Base-by-base conservation (phyloP, 2,113 vertebrate genomes). In the Coptodon rendalli region DNA sequence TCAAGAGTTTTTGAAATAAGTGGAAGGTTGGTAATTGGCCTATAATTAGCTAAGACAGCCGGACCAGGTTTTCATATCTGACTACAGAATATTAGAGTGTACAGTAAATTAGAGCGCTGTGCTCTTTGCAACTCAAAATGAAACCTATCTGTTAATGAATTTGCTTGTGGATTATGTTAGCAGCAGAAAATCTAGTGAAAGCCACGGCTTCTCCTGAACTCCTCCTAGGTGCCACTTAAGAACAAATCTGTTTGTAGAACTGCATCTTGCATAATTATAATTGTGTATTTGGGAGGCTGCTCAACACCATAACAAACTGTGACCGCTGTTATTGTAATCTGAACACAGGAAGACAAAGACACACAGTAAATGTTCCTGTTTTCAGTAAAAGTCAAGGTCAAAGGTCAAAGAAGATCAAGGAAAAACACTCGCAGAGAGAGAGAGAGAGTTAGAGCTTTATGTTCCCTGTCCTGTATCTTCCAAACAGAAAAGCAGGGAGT, bases 401-500 rank as follows among this genome's bases (percentile, higher is more conserved):
- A 83, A 87, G 87, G 90, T 93, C 82, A 88, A 43, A 76, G 19
- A 63, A 71, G 87, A 80, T 48, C 31, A 59, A 82, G 31, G 71
- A 82, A 71, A 86, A 84, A 56, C 31, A 81, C 36, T 14, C n/a
- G 71, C 6, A 61, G 36, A 73, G 40, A 34, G 27, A 31, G 3
- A 13, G 40, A 6, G 45, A 38, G 34, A 22, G 4, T n/a, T 7
- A 66, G 34, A 22, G 34, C 34, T 61, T 48, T 82, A 4, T 73
- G 86, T 40, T 63, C 36, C 68, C n/a, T 19, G 80, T 50, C 9
- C 76, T 6, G 59, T 68, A 79, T 84, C 56, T 86, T 89, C 87
- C 86, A 89, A 90, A 92, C 86, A 91, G 93, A 91, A 87, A 91
- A 63, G 87, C 87, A 91, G 80, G 88, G 86, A 91, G 84, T 88